These are phyloP conservation scores for Mormyrus proboscirostris DNA, from an alignment of 2,797 vertebrate species.

Conservation along the genomic window DNA sequence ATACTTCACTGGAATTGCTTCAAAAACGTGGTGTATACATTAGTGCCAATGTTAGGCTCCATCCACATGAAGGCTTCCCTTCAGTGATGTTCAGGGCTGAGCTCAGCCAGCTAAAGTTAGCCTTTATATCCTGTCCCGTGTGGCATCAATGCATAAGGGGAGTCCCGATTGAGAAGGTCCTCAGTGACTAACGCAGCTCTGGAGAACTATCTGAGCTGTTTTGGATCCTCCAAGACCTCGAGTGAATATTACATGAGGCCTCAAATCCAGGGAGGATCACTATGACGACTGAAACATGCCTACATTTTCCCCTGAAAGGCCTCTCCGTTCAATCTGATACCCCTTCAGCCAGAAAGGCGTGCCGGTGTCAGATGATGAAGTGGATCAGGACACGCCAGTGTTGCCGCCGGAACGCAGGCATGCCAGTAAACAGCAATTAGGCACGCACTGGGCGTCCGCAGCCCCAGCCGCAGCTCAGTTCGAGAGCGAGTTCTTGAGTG, in stretches of 20 bases:
- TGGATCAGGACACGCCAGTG: not conserved
- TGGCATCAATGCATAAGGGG: not conserved
- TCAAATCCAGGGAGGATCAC: not conserved
- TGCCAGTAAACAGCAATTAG: constrained; percentile 10
- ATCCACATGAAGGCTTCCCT: not conserved
- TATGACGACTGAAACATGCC: not conserved
- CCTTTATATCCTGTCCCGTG: not conserved
- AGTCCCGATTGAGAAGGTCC: not conserved
- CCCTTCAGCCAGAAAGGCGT: not conserved
- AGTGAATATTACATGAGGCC: constrained; percentile 3
- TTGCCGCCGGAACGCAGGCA: not conserved
- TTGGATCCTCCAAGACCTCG: not conserved
- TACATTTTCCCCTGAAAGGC: not conserved
- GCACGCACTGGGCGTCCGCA: no score
- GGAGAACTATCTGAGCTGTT: not conserved
- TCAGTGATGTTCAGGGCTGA: not conserved
- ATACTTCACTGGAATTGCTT: not conserved
- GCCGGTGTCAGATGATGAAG: not conserved
- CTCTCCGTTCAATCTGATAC: not conserved
- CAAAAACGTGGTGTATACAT: not conserved
- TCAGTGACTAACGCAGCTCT: not conserved
- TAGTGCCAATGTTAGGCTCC: not conserved
- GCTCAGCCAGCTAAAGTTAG: not conserved
- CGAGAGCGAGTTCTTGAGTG: not conserved
- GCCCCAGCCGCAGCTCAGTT: not conserved